A percentile compares a stretch with the other conserved stretches of the same genome.
phyloP scores from a whole-genome alignment of 1,140 invertebrate species.

The Drosophila bifasciata region DNA sequence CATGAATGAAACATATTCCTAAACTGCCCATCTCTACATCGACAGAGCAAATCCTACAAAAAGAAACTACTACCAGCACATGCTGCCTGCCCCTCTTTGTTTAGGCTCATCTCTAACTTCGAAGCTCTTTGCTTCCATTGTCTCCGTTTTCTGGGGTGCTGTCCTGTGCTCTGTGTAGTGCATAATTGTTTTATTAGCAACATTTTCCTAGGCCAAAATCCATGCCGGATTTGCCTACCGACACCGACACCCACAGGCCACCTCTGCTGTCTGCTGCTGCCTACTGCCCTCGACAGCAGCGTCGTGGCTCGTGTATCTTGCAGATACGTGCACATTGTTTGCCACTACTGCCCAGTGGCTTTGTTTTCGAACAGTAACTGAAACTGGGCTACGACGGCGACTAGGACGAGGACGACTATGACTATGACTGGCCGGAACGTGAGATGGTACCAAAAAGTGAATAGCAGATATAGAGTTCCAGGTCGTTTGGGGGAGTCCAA shows the following conservation, averaged over 20 bases:
- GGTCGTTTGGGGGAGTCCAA: conserved; percentile 47
- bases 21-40: no score
- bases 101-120: conserved; percentile 18
- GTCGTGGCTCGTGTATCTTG: conserved; percentile 59
- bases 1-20: no score
- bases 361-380: conserved; percentile 59
- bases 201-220: conserved; percentile 74
- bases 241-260: conserved; percentile 43
- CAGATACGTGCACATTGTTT: conserved; percentile 69
- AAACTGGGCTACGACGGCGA: conserved; percentile 40
- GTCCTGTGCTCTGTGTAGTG: conserved; percentile 52
- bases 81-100: neutral
- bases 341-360: conserved; percentile 52
- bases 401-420: neutral
- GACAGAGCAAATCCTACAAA: no score
- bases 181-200: conserved; percentile 80
- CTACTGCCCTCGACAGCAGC: conserved; percentile 8
- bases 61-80: no score
- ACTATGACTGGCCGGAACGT: conserved; percentile 28
- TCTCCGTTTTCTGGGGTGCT: conserved; percentile 29
- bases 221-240: conserved; percentile 47
- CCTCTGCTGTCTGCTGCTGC: neutral
- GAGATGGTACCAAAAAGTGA: conserved; percentile 45
- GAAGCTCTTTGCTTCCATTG: conserved; percentile 32
- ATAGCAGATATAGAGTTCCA: conserved; percentile 47